These are phyloP conservation scores for Pterois miles DNA, from an alignment of 2,797 vertebrate genomes.

Conservation along the genomic window DNA sequence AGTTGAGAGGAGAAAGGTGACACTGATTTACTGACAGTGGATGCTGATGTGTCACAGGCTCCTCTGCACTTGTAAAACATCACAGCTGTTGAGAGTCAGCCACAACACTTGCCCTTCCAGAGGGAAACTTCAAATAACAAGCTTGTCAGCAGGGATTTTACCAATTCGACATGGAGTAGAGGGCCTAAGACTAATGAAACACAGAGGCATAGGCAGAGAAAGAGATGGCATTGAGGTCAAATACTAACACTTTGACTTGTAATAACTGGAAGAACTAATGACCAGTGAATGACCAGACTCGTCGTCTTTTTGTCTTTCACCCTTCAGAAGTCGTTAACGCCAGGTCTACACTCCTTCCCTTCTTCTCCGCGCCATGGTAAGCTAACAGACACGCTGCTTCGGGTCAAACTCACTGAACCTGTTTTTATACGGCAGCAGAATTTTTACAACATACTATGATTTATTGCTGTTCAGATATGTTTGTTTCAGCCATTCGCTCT, in stretches of 20 bases:
- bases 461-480: constrained; percentile 41
- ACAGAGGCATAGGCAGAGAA: neutral
- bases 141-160: constrained; percentile 24
- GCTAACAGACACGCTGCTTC: constrained; percentile 33
- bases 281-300: no score
- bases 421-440: constrained; percentile 36
- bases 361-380: constrained; percentile 71
- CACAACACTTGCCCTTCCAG: constrained; percentile 28
- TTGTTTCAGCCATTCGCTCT: constrained; percentile 45
- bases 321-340: constrained; percentile 64
- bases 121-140: constrained; percentile 47
- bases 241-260: neutral
- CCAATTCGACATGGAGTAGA: constrained; percentile 15
- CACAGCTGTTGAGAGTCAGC: constrained; percentile 58
- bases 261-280: constrained; percentile 1
- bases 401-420: constrained; percentile 41
- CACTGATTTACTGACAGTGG: constrained; percentile 49
- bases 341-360: constrained; percentile 38
- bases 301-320: constrained; percentile 42
- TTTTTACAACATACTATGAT: constrained; percentile 29
- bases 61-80: constrained; percentile 36
- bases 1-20: constrained; percentile 48
- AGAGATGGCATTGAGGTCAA: neutral
- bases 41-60: constrained; percentile 30
- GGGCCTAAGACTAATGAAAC: constrained; percentile 5